Evolutionary conservation across 2,888 invertebrate genomes (phyloP), one percentile per base, ranked within the genome.

Genomic region (Eretmocerus hayati): DNA sequence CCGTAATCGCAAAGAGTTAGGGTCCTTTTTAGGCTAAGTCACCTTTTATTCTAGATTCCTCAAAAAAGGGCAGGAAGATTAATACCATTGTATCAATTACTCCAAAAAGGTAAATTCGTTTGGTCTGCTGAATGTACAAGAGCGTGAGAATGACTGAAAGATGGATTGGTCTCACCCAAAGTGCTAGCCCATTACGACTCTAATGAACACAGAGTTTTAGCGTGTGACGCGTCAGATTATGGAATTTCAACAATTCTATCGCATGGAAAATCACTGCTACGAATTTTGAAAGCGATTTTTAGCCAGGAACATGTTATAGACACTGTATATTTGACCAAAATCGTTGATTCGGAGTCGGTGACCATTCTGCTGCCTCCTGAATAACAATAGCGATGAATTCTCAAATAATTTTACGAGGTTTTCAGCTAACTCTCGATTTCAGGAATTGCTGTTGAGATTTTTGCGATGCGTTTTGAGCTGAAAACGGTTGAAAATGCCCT

Each of bases 11-110:
- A 47, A 53, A 38, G 48, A 58, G 44, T 39, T 62, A 16, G 54
- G 50, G 35, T 57, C 59, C 42, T 61, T 60, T 46, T 47, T 59
- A 11, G 62, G 62, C n/a, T 30, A 59, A 20, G 50, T 62, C 18
- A 64, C 64, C 44, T 68, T 64, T 51, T 67, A 66, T 49, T 53
- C 59, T 9, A 9, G 45, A 46, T 50, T 41, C 37, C 21, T 38
- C 11, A 20, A 18, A 31, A 46, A 16, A 31, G 33, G 18, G 21
- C 21, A 4, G 38, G 30, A 16, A 37, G 43, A 5, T 22, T 47
- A 26, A 50, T 48, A 37, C 50, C 50, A 15, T 15, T 57, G 6
- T 57, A 50, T 26, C 53, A 53, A 8, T 46, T 35, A 9, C 20
- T 33, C n/a, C 33, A 36, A 19, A 36, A 37, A 13, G 20, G 42